These are phyloP conservation scores for Parambassis ranga DNA, from an alignment of 2,797 vertebrate genomes.

Conservation along the genomic window DNA sequence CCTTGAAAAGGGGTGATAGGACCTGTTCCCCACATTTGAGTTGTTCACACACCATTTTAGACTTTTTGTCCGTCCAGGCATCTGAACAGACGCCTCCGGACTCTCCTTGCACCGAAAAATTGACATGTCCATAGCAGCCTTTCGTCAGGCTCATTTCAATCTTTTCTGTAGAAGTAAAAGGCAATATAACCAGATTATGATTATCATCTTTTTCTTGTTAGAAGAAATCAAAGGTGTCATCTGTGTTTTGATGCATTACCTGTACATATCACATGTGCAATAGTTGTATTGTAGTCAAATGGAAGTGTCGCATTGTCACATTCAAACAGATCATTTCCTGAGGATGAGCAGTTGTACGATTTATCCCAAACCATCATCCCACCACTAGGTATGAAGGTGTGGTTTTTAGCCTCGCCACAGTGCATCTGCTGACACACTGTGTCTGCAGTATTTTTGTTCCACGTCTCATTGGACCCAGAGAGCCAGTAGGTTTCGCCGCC, in stretches of 20 bases:
- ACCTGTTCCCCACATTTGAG: conserved; percentile 24
- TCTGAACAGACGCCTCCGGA: conserved; percentile 45
- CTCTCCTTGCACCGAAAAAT: fast-evolving
- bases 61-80: neutral
- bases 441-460: conserved; percentile 4
- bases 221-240: too few relatives aligned
- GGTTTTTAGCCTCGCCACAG: fast-evolving
- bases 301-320: fast-evolving
- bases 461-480: neutral
- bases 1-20: fast-evolving
- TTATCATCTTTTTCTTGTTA: too few relatives aligned
- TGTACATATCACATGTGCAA: conserved; percentile 46
- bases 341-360: conserved; percentile 12
- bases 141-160: fast-evolving
- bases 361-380: fast-evolving
- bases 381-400: fast-evolving
- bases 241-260: conserved; percentile 28
- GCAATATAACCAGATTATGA: too few relatives aligned
- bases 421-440: conserved; percentile 43
- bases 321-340: conserved; percentile 7
- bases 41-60: conserved; percentile 37
- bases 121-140: conserved; percentile 48
- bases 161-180: too few relatives aligned
- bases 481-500: neutral
- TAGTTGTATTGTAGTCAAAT: neutral